Evolutionary conservation across 2,888 invertebrate species (phyloP).

Genomic region (Chrysina gloriosa): DNA sequence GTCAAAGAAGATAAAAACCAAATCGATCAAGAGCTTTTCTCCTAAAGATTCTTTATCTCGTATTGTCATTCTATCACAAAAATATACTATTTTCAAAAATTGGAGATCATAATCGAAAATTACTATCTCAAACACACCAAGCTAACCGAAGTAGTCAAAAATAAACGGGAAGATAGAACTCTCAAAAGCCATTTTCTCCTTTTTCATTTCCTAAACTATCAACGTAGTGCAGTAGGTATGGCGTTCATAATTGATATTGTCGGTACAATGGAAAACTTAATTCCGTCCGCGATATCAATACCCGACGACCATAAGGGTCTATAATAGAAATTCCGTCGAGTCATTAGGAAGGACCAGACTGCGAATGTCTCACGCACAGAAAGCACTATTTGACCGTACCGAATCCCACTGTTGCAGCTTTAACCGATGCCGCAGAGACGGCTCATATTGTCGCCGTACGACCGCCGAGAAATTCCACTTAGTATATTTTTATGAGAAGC

Average conservation of each 20-base stretch:
- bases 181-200: too few relatives aligned
- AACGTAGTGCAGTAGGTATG: too few relatives aligned
- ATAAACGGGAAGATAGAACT: too few relatives aligned
- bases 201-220: too few relatives aligned
- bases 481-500: constrained; percentile 56
- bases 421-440: neutral
- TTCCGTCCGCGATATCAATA: neutral
- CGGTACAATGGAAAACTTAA: constrained; percentile 10
- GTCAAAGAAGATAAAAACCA: too few relatives aligned
- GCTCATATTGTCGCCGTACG: constrained; percentile 16
- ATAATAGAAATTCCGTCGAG: constrained; percentile 36
- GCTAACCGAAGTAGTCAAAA: too few relatives aligned
- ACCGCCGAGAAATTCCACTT: constrained; percentile 46
- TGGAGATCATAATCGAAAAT: too few relatives aligned
- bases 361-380: constrained; percentile 18
- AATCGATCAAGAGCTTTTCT: too few relatives aligned
- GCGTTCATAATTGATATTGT: constrained; percentile 17
- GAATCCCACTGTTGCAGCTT: neutral
- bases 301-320: neutral
- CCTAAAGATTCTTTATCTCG: too few relatives aligned
- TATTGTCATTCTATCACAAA: too few relatives aligned
- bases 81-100: too few relatives aligned
- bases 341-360: constrained; percentile 21
- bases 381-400: neutral
- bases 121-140: too few relatives aligned